Conservation (phyloP, 1,140 invertebrate genomes). For the Papilio dardanus region DNA sequence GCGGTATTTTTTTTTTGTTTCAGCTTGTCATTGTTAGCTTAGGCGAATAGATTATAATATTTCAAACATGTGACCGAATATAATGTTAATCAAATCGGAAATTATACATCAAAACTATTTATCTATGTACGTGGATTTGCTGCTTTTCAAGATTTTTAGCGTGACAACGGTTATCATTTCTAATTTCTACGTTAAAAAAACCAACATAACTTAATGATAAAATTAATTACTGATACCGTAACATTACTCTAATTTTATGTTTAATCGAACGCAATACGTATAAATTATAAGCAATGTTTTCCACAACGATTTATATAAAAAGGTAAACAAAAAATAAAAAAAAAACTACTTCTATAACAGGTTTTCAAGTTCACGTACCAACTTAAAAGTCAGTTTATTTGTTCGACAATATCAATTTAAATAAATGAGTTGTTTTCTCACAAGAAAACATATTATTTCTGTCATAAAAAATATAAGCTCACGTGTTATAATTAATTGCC, state of each 20-base stretch:
- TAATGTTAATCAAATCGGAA: background rate
- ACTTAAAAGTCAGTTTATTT: background rate
- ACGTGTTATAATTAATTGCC: too few species aligned
- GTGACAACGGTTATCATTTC: too few species aligned
- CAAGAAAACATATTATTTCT: background rate
- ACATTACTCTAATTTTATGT: too few species aligned
- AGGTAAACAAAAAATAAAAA: background rate
- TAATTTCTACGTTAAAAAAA: too few species aligned
- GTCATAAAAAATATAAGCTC: too few species aligned
- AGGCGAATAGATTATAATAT: background rate
- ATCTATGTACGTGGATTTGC: too few species aligned
- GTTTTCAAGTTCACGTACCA: constrained; percentile 4
- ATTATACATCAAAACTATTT: too few species aligned
- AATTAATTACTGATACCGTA: too few species aligned
- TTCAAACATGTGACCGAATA: background rate
- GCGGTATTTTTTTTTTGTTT: background rate
- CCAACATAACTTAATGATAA: too few species aligned
- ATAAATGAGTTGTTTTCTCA: background rate
- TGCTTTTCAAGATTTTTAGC: too few species aligned
- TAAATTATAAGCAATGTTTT: background rate
- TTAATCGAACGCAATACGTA: too few species aligned
- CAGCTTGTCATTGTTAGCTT: background rate
- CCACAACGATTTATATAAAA: background rate
- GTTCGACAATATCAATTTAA: background rate
- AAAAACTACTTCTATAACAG: background rate